Evolutionary conservation across 2,888 invertebrate genomes (phyloP), one percentile per base, ranked within the genome.

Genomic region (Aphelenchoides bicaudatus): DNA sequence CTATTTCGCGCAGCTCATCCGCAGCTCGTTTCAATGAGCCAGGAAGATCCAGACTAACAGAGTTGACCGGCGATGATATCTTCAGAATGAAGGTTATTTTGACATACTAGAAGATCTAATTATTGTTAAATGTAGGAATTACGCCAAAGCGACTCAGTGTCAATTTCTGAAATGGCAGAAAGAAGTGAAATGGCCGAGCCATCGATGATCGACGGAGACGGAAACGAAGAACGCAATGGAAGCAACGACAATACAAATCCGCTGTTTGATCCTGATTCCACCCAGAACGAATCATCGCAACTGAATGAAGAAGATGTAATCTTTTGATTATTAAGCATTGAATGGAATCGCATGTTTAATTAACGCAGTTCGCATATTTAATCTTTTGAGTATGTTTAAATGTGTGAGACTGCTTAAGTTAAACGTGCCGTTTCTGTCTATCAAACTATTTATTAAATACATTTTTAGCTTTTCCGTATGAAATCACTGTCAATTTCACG

Each of bases 61-160:
- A 69, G 28, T 50, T 66, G 38, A 69, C 68, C 31, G 61, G 61
- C 39, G 67, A 62, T 28, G 67, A 66, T 28, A 66, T 66, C 49
- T 66, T 66, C 50, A 56, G 66, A 63, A 67, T 28, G 60, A 39
- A 21, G 53, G 29, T 57, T 25, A 31, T 52, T 3, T 31, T 29
- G n/a, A 31, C 30, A 21, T 29, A n/a, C n/a, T n/a, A n/a, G n/a
- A n/a, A n/a, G n/a, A n/a, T n/a, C n/a, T n/a, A n/a, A n/a, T n/a
- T n/a, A n/a, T n/a, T 27, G 10, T 39, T 37, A 59, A 34, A 59
- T 59, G 52, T 38, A 51, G 37, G 31, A 51, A 3, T 27, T 51
- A 2, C 52, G 52, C 34, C 23, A 48, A 13, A 34, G 37, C 34
- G 52, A 51, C n/a, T 51, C 52, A 1, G 21, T 43, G 8, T 34